These are phyloP conservation scores for Leptobrachium leishanense DNA, from an alignment of 2,113 vertebrate genomes.

Conservation along the genomic window DNA sequence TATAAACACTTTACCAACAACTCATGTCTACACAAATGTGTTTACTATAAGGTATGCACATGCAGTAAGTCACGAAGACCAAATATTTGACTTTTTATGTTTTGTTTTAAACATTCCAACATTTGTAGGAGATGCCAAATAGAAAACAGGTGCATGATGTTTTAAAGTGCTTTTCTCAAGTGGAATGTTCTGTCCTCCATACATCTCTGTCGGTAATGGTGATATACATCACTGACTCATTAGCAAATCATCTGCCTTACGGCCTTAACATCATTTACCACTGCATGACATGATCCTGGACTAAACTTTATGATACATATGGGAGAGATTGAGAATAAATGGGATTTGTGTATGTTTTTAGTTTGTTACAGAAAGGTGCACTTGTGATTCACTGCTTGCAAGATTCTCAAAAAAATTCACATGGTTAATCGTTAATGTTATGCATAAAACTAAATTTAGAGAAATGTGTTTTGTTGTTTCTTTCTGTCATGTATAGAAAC, in stretches of 20 bases:
- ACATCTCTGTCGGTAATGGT: slow-evolving; percentile 36
- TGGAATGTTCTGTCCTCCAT: slow-evolving; percentile 37
- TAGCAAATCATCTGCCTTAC: slow-evolving; percentile 47
- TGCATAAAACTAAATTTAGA: too few species aligned
- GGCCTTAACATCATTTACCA: slow-evolving; percentile 48
- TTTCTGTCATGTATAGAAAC: too few species aligned
- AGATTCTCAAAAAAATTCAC: not conserved
- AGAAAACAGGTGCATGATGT: slow-evolving; percentile 46
- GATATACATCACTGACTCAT: slow-evolving; percentile 45
- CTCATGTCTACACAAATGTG: not conserved
- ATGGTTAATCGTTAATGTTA: too few species aligned
- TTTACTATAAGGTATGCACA: not conserved
- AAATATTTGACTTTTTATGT: slow-evolving; percentile 17
- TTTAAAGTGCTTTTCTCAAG: slow-evolving; percentile 21
- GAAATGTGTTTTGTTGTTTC: too few species aligned
- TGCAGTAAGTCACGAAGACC: not conserved
- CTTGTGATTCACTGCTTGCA: not conserved
- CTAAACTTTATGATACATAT: slow-evolving; percentile 36
- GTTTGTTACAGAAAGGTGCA: slow-evolving; percentile 9
- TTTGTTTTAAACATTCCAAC: slow-evolving; percentile 27
- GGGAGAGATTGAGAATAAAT: slow-evolving; percentile 36
- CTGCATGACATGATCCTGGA: slow-evolving; percentile 29
- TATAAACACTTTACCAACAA: not conserved
- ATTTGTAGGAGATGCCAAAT: slow-evolving; percentile 34
- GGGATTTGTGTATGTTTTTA: slow-evolving; percentile 15